Base-by-base conservation (phyloP, 2,888 invertebrate species). In the Torymus auratus region DNA sequence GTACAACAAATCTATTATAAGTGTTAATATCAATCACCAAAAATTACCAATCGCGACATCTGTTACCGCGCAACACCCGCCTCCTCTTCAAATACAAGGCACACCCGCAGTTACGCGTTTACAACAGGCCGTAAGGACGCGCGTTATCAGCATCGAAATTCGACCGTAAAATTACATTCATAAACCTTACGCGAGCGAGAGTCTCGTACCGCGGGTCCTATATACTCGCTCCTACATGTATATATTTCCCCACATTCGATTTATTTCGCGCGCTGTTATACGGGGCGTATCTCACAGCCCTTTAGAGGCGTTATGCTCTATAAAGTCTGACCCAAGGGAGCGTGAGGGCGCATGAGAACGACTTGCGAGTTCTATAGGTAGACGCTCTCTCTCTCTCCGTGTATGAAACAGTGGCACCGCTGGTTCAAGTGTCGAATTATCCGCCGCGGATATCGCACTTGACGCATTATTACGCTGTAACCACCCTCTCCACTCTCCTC, bases 391-490 rank as follows among this genome's bases (percentile, higher is more conserved):
- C 41, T 15, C 7, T 11, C 60, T 10, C 13, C 14, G 64, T 4
- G n/a, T 41, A 1, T 10, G n/a, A n/a, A n/a, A 12, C 41, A 55
- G 10, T 17, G 12, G 12, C 13, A 56, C 41, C 15, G 14, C 41
- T 61, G 61, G 20, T 71, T 56, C 65, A 72, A 78, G 78, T 62
- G 78, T 68, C 78, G 70, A 80, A 74, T 74, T 65, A 75, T 74
- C 80, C 52, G 65, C 41, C 61, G 53, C 53, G 69, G 70, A 64
- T 80, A 75, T 64, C 70, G 74, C 69, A 23, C 75, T 75, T 65
- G 65, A 70, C 80, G 64, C 80, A 71, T 78, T 78, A 78, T 78
- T 78, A 78, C 78, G n/a, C 15, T 28, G 56, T 73, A 68, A 61
- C 61, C 55, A 17, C 53, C 60, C 4, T 13, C 12, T 52, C 4